A percentile compares a stretch with the other conserved stretches of the same genome.
Conservation (phyloP, 1,140 invertebrate species). For the Calephelis virginiensis region DNA sequence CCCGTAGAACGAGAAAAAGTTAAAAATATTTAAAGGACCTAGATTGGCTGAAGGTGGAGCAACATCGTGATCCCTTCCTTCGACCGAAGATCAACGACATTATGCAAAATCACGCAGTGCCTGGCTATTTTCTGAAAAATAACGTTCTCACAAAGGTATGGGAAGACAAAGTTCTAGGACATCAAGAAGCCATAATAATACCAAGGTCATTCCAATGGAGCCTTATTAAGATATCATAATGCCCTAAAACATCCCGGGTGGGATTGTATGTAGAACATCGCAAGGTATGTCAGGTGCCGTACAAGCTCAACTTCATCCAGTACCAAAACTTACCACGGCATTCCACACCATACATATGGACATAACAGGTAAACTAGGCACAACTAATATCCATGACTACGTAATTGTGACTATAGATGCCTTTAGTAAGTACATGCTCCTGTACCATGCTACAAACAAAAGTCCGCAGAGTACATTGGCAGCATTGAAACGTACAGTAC, state of each 20-base stretch:
- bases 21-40: conserved; percentile 19
- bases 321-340: conserved; percentile 38
- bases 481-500: conserved; percentile 34
- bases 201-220: conserved; percentile 39
- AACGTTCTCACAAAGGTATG: conserved; percentile 21
- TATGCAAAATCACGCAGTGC: conserved; percentile 9
- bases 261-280: conserved; percentile 36
- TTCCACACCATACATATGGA: conserved; percentile 43
- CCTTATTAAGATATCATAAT: conserved; percentile 36
- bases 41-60: conserved; percentile 23
- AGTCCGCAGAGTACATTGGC: conserved; percentile 29
- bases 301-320: conserved; percentile 40
- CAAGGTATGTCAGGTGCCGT: conserved; percentile 37
- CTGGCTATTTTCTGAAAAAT: conserved; percentile 15
- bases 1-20: conserved; percentile 33
- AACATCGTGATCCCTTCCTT: conserved; percentile 18
- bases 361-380: conserved; percentile 45
- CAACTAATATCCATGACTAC: conserved; percentile 32
- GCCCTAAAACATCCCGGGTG: conserved; percentile 35
- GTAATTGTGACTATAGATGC: conserved; percentile 51
- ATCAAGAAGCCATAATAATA: conserved; percentile 22
- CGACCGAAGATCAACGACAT: conserved; percentile 20
- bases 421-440: conserved; percentile 45
- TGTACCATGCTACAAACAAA: conserved; percentile 33
- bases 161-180: conserved; percentile 20